Conservation (phyloP, 1,140 invertebrate species). For the Argopecten irradians region DNA sequence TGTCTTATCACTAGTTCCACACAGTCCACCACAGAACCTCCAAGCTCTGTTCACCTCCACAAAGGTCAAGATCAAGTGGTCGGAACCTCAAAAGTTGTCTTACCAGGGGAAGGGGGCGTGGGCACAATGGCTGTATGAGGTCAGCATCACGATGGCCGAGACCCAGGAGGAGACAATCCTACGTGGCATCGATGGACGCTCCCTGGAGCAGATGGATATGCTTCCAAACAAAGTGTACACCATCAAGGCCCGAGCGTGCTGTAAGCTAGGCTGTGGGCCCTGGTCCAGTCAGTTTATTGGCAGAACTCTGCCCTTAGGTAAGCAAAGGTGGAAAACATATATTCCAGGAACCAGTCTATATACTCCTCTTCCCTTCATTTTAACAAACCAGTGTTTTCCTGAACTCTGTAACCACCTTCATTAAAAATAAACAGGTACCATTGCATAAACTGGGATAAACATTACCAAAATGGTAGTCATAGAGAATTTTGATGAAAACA, state of each 20-base stretch:
- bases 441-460: too few species aligned
- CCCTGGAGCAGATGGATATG: conserved; percentile 81
- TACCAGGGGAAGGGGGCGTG: conserved; percentile 88
- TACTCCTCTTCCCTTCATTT: too few species aligned
- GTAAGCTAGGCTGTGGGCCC: conserved; percentile 84
- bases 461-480: too few species aligned
- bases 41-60: conserved; percentile 87
- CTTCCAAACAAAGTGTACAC: conserved; percentile 86
- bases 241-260: conserved; percentile 87
- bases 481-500: too few species aligned
- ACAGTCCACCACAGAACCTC: conserved; percentile 86
- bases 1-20: conserved; percentile 77
- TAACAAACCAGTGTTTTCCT: too few species aligned
- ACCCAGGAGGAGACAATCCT: conserved; percentile 32
- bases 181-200: conserved; percentile 32
- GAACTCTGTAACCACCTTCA: too few species aligned
- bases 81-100: conserved; percentile 84
- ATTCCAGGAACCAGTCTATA: too few species aligned
- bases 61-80: conserved; percentile 86
- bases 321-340: conserved; percentile 57
- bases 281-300: conserved; percentile 83
- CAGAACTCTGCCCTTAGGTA: conserved; percentile 81
- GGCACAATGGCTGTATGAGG: conserved; percentile 90
- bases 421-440: too few species aligned
- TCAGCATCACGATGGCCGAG: conserved; percentile 79